Base-by-base conservation (phyloP, 2,113 vertebrate genomes). In the Sebastes fasciatus region DNA sequence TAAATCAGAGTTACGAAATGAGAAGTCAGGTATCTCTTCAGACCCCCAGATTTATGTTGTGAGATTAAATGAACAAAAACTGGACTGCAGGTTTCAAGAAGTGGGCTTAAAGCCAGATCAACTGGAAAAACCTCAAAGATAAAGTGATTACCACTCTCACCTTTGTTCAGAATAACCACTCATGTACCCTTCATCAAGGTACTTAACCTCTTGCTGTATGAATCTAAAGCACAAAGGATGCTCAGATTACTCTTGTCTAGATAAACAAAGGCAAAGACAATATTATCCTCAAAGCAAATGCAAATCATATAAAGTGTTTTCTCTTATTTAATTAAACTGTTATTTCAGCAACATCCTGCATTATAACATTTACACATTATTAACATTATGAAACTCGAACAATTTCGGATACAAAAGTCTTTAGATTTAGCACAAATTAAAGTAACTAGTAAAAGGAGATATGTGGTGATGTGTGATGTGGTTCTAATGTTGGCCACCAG, bases 401-500 rank as follows among this genome's bases (percentile, higher is more conserved):
- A 64, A 16, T 51, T 14, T 45, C 5, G 4, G 12, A 79, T 45
- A 60, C 1, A 72, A 55, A 70, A 55, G 0, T 52, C 1, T 43
- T 51, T 4, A 49, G 11, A 46, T 72, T 17, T 23, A 10, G n/a
- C 14, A 61, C 8, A 21, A 26, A 55, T 7, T 1, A 48, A 48
- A 73, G 11, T 23, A 58, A 58, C 2, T 12, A 60, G 8, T 26
- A 4, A 10, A 34, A 6, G 5, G 2, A 12, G 0, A 12, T 26
- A 69, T 26, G 43, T 26, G 34, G 34, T 52, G 16, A n/a, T n/a
- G 40, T 62, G 19, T 26, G 19, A 0, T 84, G 86, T 72, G 12
- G 61, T 93, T 88, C 58, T 66, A 12, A 65, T 49, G 16, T 16
- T 86, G 81, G 43, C 90, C 93, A 93, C 89, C 61, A 94, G 93